These are phyloP conservation scores for Tragelaphus strepsiceros DNA, from an alignment of 2,113 vertebrate genomes.

Conservation along the genomic window DNA sequence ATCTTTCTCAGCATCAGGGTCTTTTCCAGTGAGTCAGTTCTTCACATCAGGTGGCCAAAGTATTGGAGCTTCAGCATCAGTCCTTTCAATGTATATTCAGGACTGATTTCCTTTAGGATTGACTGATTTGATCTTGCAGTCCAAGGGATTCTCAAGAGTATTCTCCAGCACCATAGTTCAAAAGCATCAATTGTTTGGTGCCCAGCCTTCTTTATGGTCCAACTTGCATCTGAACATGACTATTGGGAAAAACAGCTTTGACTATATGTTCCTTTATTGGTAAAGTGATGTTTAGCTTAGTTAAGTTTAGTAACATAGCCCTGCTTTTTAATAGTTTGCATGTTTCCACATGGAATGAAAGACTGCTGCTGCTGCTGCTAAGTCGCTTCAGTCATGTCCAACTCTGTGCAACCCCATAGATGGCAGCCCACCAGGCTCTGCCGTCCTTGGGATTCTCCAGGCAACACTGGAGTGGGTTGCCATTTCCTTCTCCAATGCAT, in stretches of 20 bases:
- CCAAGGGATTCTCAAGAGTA: background rate
- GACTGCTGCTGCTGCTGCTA: no score
- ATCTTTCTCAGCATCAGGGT: background rate
- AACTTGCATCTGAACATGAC: background rate
- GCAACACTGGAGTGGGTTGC: no score
- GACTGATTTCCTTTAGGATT: background rate
- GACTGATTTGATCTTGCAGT: background rate
- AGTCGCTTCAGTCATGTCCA: rapidly evolving
- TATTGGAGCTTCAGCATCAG: background rate
- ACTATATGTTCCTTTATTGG: background rate
- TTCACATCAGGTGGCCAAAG: background rate
- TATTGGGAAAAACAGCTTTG: background rate
- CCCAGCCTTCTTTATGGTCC: background rate
- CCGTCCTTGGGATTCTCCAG: no score
- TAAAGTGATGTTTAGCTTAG: background rate
- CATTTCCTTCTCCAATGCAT: no score
- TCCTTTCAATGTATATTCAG: background rate
- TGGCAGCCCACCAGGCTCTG: no score
- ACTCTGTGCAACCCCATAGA: no score
- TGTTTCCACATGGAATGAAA: background rate
- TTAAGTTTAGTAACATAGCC: background rate
- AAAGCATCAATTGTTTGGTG: background rate
- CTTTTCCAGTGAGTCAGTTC: background rate
- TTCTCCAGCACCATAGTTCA: background rate
- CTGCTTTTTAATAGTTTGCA: background rate